phyloP scores from a whole-genome alignment of 2,888 invertebrate genomes.

The Platypus cylindrus region DNA sequence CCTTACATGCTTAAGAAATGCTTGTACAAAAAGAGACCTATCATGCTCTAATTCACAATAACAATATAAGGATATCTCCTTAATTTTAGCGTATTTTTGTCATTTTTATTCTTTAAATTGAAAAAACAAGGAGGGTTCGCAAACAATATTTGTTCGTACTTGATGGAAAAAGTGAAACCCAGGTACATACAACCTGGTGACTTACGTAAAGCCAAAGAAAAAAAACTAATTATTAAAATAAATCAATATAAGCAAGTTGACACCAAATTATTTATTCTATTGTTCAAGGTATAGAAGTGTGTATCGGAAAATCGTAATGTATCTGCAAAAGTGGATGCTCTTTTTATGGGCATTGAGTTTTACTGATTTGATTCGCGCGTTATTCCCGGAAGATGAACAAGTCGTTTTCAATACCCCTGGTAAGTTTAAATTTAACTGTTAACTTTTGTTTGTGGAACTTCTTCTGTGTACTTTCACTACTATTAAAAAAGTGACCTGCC shows the following conservation, averaged over 20 bases:
- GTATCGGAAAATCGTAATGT: constrained; percentile 5
- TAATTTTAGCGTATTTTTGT: not conserved
- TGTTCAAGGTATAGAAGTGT: not conserved
- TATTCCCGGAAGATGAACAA: constrained; percentile 28
- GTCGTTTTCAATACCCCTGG: constrained; percentile 11
- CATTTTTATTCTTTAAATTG: not conserved
- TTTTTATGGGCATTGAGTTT: constrained; percentile 31
- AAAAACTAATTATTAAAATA: too few relatives aligned
- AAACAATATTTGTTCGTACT: not conserved
- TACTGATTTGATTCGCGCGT: constrained; percentile 24
- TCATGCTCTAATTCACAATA: not conserved
- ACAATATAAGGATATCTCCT: not conserved
- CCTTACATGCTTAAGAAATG: too few relatives aligned
- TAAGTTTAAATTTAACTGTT: constrained; percentile 7
- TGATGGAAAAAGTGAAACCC: not conserved
- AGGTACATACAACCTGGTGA: too few relatives aligned
- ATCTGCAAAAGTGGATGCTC: constrained; percentile 28
- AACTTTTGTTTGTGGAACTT: too few relatives aligned
- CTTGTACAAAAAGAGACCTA: not conserved
- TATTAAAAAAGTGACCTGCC: too few relatives aligned
- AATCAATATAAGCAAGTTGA: too few relatives aligned
- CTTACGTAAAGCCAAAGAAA: too few relatives aligned
- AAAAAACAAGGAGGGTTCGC: not conserved
- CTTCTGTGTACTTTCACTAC: too few relatives aligned
- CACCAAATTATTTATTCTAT: not conserved